Evolutionary conservation across 1,140 invertebrate genomes (phyloP), one percentile per base, ranked within the genome.

Genomic region (Trypoxylus dichotomus): DNA sequence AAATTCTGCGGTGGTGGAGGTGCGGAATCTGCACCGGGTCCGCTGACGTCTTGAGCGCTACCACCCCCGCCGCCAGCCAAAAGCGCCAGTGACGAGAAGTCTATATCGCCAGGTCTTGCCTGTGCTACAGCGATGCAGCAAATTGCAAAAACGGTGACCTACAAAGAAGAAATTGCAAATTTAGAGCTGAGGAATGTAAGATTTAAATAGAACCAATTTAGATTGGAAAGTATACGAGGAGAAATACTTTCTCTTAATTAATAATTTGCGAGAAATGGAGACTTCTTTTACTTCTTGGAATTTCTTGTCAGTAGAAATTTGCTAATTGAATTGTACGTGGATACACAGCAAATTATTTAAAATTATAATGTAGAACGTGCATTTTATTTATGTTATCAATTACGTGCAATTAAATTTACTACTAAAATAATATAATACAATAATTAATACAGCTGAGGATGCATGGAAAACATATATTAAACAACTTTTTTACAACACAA

Each of bases 121-220:
- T 75, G 74, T 75, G 74, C 74, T 75, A 54, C 74, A 42, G 74
- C 41, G 21, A 75, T 42, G 43, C 43, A 75, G 74, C 74, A 75
- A 47, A 75, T 75, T 75, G 74, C 74, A 75, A 75, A 47, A 75
- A 27, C 74, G 19, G 41, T 21, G 43, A 75, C 74, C 74, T 75
- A n/a, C n/a, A n/a, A n/a, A n/a, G n/a, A n/a, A n/a, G 21, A 5
- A 75, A 54, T 42, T 47, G 21, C 2, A 27, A 47, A 74, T 74
- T 75, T 25, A 68, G 24, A 11, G 60, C 21, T 60, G 21, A 68
- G 10, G 29, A 74, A 41, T 37, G 10, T 37, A 37, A 37, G 10
- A 37, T 37, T 1, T 5, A 37, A 37, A 37, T 37, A 37, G 10
- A 37, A 7, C 1, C 19, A 41, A 21, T 41, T 1, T 8, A 41